Conservation (phyloP, 2,113 vertebrate species). For the Dunckerocampus dactyliophorus region DNA sequence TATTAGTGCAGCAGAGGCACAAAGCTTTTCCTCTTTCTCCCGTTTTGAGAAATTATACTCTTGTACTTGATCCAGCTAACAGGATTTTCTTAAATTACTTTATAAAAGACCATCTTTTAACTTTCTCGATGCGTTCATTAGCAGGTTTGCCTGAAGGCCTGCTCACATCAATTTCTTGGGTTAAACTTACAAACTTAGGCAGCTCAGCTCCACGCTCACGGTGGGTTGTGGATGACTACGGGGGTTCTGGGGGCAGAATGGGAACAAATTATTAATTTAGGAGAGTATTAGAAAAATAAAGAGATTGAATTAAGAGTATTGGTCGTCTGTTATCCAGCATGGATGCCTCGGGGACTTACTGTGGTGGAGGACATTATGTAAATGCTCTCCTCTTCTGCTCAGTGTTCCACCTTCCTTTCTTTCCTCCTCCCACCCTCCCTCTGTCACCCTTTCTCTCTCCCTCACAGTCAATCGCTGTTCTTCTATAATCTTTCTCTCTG, state of each 20-base stretch:
- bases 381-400: slow-evolving; percentile 72
- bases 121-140: slow-evolving; percentile 99
- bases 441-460: slow-evolving; percentile 13
- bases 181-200: slow-evolving; percentile 99
- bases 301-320: slow-evolving; percentile 99
- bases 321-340: slow-evolving; percentile 97
- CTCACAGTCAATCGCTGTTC: slow-evolving; percentile 54
- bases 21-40: slow-evolving; percentile 66
- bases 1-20: slow-evolving; percentile 65
- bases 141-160: slow-evolving; percentile 97
- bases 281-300: slow-evolving; percentile 98
- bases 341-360: slow-evolving; percentile 90
- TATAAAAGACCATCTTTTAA: slow-evolving; percentile 99
- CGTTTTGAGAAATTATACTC: slow-evolving; percentile 98
- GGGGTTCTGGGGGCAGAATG: slow-evolving; percentile 59
- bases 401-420: slow-evolving; percentile 34
- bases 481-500: slow-evolving; percentile 69
- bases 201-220: slow-evolving; percentile 86
- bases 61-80: slow-evolving; percentile 99
- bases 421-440: slow-evolving; percentile 35
- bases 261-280: slow-evolving; percentile 98
- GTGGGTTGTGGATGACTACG: slow-evolving; percentile 81
- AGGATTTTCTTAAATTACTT: slow-evolving; percentile 99
- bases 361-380: slow-evolving; percentile 99
- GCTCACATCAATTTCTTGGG: slow-evolving; percentile 95